Evolutionary conservation across 2,888 invertebrate species (phyloP), one percentile per base, ranked within the genome.

Genomic region (Agrotis ipsilon): DNA sequence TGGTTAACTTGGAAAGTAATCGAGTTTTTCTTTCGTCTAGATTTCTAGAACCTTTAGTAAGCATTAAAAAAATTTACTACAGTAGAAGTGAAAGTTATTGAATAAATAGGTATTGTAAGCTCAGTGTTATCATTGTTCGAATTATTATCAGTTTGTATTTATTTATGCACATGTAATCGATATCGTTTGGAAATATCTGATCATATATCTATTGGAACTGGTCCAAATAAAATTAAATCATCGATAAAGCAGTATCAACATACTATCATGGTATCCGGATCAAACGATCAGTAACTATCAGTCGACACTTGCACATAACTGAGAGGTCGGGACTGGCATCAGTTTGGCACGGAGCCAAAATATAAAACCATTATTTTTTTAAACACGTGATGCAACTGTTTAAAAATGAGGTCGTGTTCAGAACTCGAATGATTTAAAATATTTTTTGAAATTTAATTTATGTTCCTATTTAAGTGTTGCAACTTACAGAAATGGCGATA

Each of bases 271-370:
- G 69, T 70, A 65, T 65, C 57, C 71, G 68, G 71, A 83, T 80
- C 62, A 81, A 81, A 86, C 57, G 58, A 82, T 80, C 72, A 75
- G 64, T 79, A 83, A 76, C 68, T 83, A 78, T 78, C 83, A 67
- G 69, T 72, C 68, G 49, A 72, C 77, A 69, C 78, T 70, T 81
- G 51, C 63, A 74, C 63, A 74, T 77, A 77, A 74, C 72, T 64
- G 71, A 68, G 55, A 63, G 69, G 45, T 77, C 21, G 57, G 64
- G 54, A 75, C 57, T 67, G 68, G 72, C 66, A 73, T 79, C 82
- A 85, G 88, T 90, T 91, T 85, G 93, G 93, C 92, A 86, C n/a
- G 46, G 9, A 84, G 91, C 93, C 93, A 93, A 88, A 87, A 86
- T 88, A 88, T 88, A 82, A 87, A 83, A 83, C 74, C 78, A 87